Evolutionary conservation across 1,140 invertebrate species (phyloP).

Genomic region (Stegodyphus mimosarum): DNA sequence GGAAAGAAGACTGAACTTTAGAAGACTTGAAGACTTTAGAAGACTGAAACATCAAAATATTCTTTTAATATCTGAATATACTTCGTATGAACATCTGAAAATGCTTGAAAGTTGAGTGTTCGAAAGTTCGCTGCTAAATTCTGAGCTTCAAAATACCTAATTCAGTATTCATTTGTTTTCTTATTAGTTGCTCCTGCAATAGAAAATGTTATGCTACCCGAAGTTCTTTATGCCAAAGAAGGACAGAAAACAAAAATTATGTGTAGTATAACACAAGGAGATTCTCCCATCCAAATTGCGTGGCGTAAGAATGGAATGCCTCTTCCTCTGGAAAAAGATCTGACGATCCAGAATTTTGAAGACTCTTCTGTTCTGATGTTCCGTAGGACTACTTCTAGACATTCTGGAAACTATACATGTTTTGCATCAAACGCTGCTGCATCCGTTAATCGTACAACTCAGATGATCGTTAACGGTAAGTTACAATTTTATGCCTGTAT

Average conservation of each 20-base stretch:
- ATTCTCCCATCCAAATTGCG: slow-evolving; percentile 88
- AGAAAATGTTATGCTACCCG: slow-evolving; percentile 75
- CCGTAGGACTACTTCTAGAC: slow-evolving; percentile 65
- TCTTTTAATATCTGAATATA: no score
- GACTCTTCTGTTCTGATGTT: slow-evolving; percentile 63
- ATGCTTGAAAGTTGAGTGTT: no score
- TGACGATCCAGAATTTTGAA: slow-evolving; percentile 66
- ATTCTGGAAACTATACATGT: slow-evolving; percentile 71
- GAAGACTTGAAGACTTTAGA: no score
- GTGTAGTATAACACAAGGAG: slow-evolving; percentile 93
- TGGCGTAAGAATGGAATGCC: slow-evolving; percentile 87
- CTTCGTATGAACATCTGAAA: no score
- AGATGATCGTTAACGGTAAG: slow-evolving; percentile 69
- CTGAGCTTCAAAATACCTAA: no score
- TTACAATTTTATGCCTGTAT: no score
- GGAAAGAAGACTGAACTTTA: no score
- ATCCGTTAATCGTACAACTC: slow-evolving; percentile 67
- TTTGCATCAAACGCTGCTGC: slow-evolving; percentile 68
- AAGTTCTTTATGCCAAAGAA: slow-evolving; percentile 77
- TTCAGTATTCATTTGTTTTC: no score
- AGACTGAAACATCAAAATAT: no score
- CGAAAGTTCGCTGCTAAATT: no score
- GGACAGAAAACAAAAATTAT: slow-evolving; percentile 89
- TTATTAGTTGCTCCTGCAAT: slow-evolving; percentile 71
- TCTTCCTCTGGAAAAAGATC: slow-evolving; percentile 69